Conservation (phyloP, 2,113 vertebrate genomes). For the Petroica traversi region DNA sequence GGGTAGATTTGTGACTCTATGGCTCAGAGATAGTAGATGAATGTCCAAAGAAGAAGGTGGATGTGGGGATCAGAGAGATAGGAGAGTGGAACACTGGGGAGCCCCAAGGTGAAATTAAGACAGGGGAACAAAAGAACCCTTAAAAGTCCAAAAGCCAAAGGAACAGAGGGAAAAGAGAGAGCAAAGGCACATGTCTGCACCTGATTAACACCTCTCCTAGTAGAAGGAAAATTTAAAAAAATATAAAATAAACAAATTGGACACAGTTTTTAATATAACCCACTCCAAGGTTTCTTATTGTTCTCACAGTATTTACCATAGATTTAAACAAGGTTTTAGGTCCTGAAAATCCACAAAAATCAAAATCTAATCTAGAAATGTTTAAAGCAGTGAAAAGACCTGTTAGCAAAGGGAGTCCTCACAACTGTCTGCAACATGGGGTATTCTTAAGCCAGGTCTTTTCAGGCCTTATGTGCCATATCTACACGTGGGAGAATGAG, state of each 20-base stretch:
- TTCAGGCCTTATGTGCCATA: not conserved
- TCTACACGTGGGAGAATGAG: not conserved
- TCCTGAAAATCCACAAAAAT: not conserved
- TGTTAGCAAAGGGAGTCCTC: not conserved
- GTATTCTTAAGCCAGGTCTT: not conserved
- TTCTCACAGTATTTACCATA: not conserved
- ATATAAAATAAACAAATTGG: accelerated
- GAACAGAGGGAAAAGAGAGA: not conserved
- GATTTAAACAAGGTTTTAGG: not conserved
- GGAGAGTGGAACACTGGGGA: not conserved
- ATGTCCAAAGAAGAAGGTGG: not conserved
- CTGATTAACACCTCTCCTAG: not conserved
- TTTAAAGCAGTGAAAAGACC: not conserved
- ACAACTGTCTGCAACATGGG: not conserved
- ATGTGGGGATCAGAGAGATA: not conserved
- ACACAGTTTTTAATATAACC: not conserved
- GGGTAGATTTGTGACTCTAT: not conserved
- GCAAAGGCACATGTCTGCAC: not conserved
- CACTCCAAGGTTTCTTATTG: not conserved
- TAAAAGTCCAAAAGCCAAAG: not conserved
- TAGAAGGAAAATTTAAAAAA: not conserved
- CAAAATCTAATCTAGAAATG: not conserved
- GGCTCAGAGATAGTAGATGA: not conserved
- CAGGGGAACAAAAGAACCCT: not conserved
- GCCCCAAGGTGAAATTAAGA: not conserved